Evolutionary conservation across 2,113 vertebrate species (phyloP).

Genomic region (Nothobranchius kuhntae): DNA sequence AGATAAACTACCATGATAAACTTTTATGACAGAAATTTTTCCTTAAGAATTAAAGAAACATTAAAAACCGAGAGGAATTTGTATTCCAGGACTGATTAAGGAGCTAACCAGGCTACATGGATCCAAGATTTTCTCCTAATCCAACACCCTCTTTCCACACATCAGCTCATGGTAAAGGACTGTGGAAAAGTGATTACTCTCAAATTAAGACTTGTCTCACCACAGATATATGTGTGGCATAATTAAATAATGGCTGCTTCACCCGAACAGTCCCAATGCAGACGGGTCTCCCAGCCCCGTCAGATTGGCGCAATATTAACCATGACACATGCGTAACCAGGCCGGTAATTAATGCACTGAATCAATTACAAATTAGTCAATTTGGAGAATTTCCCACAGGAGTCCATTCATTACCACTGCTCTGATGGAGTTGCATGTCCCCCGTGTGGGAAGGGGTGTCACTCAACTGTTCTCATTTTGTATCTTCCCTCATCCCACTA

Average conservation of each 20-base stretch:
- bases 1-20: no score
- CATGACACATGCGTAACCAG: slow-evolving; percentile 80
- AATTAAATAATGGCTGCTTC: slow-evolving; percentile 82
- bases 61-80: slow-evolving; percentile 26
- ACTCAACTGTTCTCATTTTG: slow-evolving; percentile 49
- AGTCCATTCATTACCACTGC: slow-evolving; percentile 75
- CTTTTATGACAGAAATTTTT: neutral
- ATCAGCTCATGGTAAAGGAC: slow-evolving; percentile 47
- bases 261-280: slow-evolving; percentile 75
- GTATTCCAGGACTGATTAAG: slow-evolving; percentile 47
- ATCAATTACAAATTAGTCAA: slow-evolving; percentile 84
- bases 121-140: slow-evolving; percentile 29
- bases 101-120: slow-evolving; percentile 51
- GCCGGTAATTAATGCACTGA: slow-evolving; percentile 81
- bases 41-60: slow-evolving; percentile 8
- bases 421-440: slow-evolving; percentile 70
- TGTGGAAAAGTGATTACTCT: slow-evolving; percentile 71
- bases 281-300: slow-evolving; percentile 65
- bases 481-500: slow-evolving; percentile 54
- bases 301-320: slow-evolving; percentile 80
- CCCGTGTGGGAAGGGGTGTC: slow-evolving; percentile 67
- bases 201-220: slow-evolving; percentile 73
- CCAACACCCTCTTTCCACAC: slow-evolving; percentile 19
- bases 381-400: slow-evolving; percentile 80
- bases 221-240: slow-evolving; percentile 64